Evolutionary conservation across 2,113 vertebrate genomes (phyloP).

Genomic region (Coregonus clupeaformis): DNA sequence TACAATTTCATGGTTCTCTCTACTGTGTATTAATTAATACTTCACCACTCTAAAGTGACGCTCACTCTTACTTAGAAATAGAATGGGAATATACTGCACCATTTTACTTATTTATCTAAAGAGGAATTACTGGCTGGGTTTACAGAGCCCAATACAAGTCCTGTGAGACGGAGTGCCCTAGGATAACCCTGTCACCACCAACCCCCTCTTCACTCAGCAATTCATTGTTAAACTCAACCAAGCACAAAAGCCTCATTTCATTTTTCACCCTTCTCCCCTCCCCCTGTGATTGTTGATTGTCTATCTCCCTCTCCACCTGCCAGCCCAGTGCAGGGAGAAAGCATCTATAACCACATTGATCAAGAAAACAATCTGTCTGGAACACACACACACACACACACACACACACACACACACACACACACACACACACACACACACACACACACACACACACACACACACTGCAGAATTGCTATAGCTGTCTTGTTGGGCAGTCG

Average conservation of each 20-base stretch:
- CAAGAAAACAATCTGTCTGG: neutral
- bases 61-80: too few relatives aligned
- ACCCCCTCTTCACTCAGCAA: constrained; percentile 71
- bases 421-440: neutral
- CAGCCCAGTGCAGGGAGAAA: constrained; percentile 20
- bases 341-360: neutral
- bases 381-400: neutral
- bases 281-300: constrained; percentile 51
- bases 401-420: neutral
- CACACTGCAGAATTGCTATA: constrained; percentile 34
- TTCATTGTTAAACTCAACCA: constrained; percentile 80
- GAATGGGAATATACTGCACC: too few relatives aligned
- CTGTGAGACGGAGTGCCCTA: constrained; percentile 80
- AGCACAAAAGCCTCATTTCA: constrained; percentile 80
- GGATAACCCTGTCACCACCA: constrained; percentile 78
- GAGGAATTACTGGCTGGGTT: too few relatives aligned
- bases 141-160: constrained; percentile 41
- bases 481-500: constrained; percentile 51
- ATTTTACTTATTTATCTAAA: too few relatives aligned
- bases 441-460: neutral
- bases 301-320: constrained; percentile 49
- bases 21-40: too few relatives aligned
- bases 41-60: too few relatives aligned
- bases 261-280: constrained; percentile 28
- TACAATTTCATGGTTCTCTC: too few relatives aligned